Evolutionary conservation across 2,888 invertebrate species (phyloP), one percentile per base, ranked within the genome.

Genomic region (Hyposoter didymator): DNA sequence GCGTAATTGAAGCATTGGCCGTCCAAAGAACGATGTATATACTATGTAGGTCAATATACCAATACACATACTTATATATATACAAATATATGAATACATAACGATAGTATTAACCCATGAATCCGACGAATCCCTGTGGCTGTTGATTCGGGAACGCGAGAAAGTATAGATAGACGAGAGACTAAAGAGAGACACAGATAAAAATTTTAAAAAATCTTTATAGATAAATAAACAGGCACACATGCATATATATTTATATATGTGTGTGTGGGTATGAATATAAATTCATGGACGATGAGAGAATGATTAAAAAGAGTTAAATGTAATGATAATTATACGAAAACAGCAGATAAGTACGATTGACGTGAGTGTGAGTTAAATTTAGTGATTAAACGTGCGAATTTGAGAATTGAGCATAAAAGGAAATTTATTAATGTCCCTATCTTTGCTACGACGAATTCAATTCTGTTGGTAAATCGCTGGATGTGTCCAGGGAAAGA

Each of bases 91-190:
- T 14, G 14, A 43, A 67, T 14, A 64, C 32, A 49, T 47, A 49
- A 17, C 28, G 47, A 55, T 55, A 55, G 22, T 22, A 55, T 55
- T 28, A 62, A 69, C 52, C 59, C 72, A 66, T 67, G 59, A 69
- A 76, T 78, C 39, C 49, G 62, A 52, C 55, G 28, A 80, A 67
- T 32, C 62, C 17, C 80, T 52, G n/a, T 32, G 80, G 76, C 83
- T 83, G 83, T 76, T 80, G 59, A 83, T 83, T 84, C 83, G 84
- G 75, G 84, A 84, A 83, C 64, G 81, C 83, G 83, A 83, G 85
- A 85, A 85, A 85, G 85, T 85, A 85, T 85, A 85, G 80, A 80
- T 83, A 85, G 49, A 62, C 47, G 78, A 81, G 80, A 17, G 49
- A 66, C 52, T 17, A 22, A 66, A 35, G 35, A 75, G 55, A 28